These are phyloP conservation scores for Physocephala rufipes DNA, from an alignment of 2,888 invertebrate genomes.

Conservation along the genomic window DNA sequence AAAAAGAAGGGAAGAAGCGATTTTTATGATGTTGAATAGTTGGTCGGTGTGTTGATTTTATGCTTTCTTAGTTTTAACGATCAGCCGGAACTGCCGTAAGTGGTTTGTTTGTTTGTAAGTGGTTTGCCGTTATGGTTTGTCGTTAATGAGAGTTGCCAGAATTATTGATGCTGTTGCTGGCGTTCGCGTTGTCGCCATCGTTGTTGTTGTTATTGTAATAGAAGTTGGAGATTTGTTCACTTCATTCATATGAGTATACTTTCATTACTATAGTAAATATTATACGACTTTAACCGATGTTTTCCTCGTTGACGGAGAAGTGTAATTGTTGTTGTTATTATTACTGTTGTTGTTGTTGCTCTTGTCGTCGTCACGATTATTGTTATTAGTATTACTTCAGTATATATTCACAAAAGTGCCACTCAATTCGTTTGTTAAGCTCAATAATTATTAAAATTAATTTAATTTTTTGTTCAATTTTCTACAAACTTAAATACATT, in stretches of 20 bases:
- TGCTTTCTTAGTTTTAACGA: neutral
- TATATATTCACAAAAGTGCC: neutral
- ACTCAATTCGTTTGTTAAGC: slow-evolving; percentile 28
- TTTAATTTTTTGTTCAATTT: neutral
- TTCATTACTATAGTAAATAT: neutral
- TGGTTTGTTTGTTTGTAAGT: too few relatives aligned
- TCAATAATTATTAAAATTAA: slow-evolving; percentile 31
- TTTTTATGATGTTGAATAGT: neutral
- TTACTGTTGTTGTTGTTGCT: neutral
- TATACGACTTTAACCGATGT: neutral
- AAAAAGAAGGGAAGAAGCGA: neutral
- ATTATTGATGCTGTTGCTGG: neutral
- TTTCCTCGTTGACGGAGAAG: neutral
- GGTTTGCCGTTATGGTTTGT: neutral
- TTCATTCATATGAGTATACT: too few relatives aligned
- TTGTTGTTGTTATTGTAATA: neutral
- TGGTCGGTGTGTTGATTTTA: neutral
- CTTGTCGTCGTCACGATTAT: neutral
- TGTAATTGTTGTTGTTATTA: neutral
- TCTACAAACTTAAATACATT: neutral
- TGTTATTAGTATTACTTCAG: neutral
- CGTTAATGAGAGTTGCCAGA: neutral
- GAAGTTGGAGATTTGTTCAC: too few relatives aligned
- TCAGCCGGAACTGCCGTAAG: neutral
- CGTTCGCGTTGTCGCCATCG: neutral